These are phyloP conservation scores for Silurus aristotelis DNA, from an alignment of 2,797 vertebrate genomes.

Conservation along the genomic window DNA sequence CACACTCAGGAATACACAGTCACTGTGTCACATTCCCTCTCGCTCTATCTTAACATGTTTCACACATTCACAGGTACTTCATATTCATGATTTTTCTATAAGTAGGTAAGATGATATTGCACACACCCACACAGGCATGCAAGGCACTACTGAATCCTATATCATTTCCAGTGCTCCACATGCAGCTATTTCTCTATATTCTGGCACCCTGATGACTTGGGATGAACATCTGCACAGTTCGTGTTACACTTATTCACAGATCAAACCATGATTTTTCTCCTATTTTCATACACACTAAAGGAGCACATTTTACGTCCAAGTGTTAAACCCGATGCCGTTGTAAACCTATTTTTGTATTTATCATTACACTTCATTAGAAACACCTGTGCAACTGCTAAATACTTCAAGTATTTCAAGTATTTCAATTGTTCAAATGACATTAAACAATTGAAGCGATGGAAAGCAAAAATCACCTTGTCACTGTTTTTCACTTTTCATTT, in stretches of 20 bases:
- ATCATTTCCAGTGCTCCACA: not conserved
- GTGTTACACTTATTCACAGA: not conserved
- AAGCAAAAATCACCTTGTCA: not conserved
- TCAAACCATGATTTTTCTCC: no score
- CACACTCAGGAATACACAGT: not conserved
- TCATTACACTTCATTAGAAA: not conserved
- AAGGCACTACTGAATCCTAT: not conserved
- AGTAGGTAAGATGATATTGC: not conserved
- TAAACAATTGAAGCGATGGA: not conserved
- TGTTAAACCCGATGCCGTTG: no score
- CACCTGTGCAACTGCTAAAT: not conserved
- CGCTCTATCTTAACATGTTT: not conserved
- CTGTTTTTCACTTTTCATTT: not conserved
- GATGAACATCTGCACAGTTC: not conserved
- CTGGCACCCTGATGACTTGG: not conserved
- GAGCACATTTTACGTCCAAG: not conserved
- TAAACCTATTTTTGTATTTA: no score
- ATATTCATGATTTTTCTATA: not conserved
- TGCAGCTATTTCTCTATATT: not conserved
- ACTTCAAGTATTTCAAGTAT: not conserved
- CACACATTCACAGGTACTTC: slow-evolving; percentile 14
- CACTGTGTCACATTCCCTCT: not conserved
- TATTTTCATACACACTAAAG: not conserved
- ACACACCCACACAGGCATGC: not conserved
- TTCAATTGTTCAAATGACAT: not conserved